Evolutionary conservation across 1,140 invertebrate genomes (phyloP).

Genomic region (Sminthurides bifidus): DNA sequence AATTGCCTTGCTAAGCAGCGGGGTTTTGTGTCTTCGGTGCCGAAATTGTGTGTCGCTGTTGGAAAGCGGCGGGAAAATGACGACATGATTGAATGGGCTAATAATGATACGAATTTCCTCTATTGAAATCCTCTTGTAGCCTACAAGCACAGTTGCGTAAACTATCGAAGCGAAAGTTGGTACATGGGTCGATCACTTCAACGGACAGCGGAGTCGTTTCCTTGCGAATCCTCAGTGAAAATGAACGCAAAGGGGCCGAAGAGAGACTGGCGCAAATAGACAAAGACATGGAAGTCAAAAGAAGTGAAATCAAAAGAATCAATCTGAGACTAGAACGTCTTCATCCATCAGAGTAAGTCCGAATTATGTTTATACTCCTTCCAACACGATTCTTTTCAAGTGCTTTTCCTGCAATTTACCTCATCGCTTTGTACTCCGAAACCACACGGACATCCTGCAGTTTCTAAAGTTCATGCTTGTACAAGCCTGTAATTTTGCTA

Average conservation of each 20-base stretch:
- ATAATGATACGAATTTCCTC: background rate
- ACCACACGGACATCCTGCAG: too few species aligned
- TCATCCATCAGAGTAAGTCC: conserved; percentile 63
- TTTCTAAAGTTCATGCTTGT: too few species aligned
- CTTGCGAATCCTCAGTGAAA: conserved; percentile 37
- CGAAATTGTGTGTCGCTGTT: too few species aligned
- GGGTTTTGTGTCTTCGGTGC: too few species aligned
- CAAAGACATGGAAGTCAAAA: conserved; percentile 57
- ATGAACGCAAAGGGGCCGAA: conserved; percentile 52
- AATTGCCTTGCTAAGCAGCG: too few species aligned
- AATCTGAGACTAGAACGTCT: conserved; percentile 59
- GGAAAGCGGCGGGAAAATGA: background rate
- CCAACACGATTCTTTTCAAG: background rate
- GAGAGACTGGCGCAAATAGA: conserved; percentile 52
- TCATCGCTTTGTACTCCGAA: background rate
- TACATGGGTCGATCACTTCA: conserved; percentile 33
- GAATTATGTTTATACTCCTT: background rate
- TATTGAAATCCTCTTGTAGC: conserved; percentile 10
- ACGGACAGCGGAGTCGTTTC: conserved; percentile 34
- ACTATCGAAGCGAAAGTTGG: conserved; percentile 26
- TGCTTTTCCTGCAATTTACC: background rate
- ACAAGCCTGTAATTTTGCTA: too few species aligned
- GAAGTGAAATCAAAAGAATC: conserved; percentile 58
- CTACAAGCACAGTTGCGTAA: conserved; percentile 30
- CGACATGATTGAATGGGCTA: background rate